These are phyloP conservation scores for Manduca sexta DNA, from an alignment of 1,140 invertebrate species.

Conservation along the genomic window DNA sequence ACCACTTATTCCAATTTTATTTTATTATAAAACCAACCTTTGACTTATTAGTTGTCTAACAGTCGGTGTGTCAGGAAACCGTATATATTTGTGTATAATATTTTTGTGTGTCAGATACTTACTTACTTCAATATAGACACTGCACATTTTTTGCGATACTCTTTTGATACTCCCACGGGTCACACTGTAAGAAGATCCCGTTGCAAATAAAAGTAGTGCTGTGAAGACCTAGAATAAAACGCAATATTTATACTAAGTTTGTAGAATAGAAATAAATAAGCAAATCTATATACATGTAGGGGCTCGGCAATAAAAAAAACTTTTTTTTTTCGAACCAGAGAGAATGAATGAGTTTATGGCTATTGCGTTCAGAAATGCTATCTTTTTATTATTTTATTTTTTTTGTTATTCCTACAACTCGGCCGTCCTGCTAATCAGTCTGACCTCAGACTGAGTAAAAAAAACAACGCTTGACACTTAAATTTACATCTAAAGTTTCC, in stretches of 20 bases:
- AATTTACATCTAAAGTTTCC: too few species aligned
- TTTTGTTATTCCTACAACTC: too few species aligned
- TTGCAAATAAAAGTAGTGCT: conserved; percentile 12
- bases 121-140: conserved; percentile 15
- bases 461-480: too few species aligned
- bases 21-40: conserved; percentile 1
- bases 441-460: too few species aligned
- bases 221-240: conserved; percentile 8
- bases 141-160: conserved; percentile 16
- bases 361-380: too few species aligned
- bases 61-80: conserved; percentile 8
- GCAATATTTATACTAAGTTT: background rate
- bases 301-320: too few species aligned
- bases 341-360: too few species aligned
- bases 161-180: conserved; percentile 10
- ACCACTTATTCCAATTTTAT: background rate
- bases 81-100: conserved; percentile 9
- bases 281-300: too few species aligned
- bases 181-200: conserved; percentile 10
- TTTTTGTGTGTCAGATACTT: conserved; percentile 5
- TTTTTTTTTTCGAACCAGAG: too few species aligned
- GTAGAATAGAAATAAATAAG: too few species aligned
- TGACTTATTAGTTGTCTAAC: conserved; percentile 10
- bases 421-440: too few species aligned
- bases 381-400: too few species aligned